These are phyloP conservation scores for Pampus argenteus DNA, from an alignment of 2,797 vertebrate species.

Conservation along the genomic window DNA sequence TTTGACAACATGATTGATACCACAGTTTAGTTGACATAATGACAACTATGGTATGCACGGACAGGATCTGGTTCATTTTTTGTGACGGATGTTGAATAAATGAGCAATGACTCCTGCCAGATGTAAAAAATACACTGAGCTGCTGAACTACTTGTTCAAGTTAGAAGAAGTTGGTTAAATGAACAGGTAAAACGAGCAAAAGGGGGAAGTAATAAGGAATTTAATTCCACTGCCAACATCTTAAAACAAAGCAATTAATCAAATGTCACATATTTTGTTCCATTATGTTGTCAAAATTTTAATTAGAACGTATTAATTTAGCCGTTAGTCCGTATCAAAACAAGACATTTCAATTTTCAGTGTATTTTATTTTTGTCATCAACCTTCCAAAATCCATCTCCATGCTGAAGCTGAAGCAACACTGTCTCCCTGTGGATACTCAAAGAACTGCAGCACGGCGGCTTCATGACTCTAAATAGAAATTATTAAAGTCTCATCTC, in stretches of 20 bases:
- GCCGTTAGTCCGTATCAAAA: conserved; percentile 7
- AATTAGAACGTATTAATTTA: neutral
- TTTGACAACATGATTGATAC: conserved; percentile 10
- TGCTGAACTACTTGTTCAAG: neutral
- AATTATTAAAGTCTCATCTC: neutral
- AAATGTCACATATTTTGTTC: neutral
- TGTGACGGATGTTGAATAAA: conserved; percentile 2
- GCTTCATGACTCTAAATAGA: neutral
- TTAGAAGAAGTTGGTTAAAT: neutral
- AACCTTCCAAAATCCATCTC: neutral
- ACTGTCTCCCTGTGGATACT: conserved; percentile 47
- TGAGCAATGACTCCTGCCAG: neutral
- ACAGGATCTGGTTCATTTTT: neutral
- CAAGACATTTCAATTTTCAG: conserved; percentile 3
- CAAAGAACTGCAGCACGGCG: conserved; percentile 24
- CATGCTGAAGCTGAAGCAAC: conserved; percentile 21
- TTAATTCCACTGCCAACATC: neutral
- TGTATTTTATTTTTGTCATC: conserved; percentile 2
- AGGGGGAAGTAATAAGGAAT: neutral
- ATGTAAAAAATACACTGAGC: no score
- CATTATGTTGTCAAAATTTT: neutral
- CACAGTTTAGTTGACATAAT: conserved; percentile 8
- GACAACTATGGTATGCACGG: no score
- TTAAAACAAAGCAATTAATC: neutral
- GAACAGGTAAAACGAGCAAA: neutral